phyloP scores from a whole-genome alignment of 1,140 invertebrate species.

The Bombus ignitus region DNA sequence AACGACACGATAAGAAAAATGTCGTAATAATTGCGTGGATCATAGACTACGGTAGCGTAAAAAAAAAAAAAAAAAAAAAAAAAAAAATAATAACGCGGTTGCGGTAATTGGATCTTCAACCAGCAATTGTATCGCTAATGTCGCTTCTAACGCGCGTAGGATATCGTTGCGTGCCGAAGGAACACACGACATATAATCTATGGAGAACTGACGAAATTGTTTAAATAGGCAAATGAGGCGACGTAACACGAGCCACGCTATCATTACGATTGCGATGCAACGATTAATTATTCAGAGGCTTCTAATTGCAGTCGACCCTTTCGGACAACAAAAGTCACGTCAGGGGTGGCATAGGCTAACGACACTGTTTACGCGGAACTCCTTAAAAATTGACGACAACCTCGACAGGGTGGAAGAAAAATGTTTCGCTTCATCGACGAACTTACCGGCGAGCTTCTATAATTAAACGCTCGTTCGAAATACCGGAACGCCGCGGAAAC shows the following conservation, averaged over 20 bases:
- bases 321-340: conserved; percentile 58
- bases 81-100: too few relatives aligned
- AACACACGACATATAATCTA: not conserved
- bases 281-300: conserved; percentile 54
- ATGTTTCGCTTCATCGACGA: not conserved
- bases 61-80: too few relatives aligned
- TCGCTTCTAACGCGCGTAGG: not conserved
- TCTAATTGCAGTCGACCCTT: conserved; percentile 58
- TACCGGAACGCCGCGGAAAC: not conserved
- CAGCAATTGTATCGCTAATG: not conserved
- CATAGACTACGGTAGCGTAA: not conserved
- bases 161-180: not conserved
- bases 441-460: not conserved
- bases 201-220: not conserved
- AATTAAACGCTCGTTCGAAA: not conserved
- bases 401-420: conserved; percentile 11
- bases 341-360: conserved; percentile 45
- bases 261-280: conserved; percentile 56
- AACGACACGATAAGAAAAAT: not conserved
- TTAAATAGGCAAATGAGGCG: not conserved
- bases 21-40: too few relatives aligned
- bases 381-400: conserved; percentile 57
- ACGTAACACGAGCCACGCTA: not conserved
- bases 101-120: not conserved
- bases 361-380: conserved; percentile 44